A percentile compares a stretch with the other conserved stretches of the same genome.
phyloP scores from a whole-genome alignment of 2,888 invertebrate species.

The Drosophila falleni region DNA sequence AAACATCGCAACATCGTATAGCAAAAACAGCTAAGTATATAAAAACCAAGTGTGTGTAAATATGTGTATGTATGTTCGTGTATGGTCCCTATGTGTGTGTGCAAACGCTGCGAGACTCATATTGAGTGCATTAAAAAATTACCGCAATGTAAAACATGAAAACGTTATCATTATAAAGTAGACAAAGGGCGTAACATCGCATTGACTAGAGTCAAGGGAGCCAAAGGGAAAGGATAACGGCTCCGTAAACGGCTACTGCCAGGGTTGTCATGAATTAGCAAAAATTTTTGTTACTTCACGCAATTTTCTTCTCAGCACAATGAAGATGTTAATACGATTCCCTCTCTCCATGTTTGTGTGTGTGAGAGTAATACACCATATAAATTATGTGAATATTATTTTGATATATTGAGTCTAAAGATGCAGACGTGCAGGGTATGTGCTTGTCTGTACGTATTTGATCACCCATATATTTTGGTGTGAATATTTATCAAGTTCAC shows the following conservation, averaged over 20 bases:
- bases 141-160: slow-evolving; percentile 77
- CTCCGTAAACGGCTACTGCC: neutral
- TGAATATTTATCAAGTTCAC: slow-evolving; percentile 18
- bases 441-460: slow-evolving; percentile 11
- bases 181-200: slow-evolving; percentile 58
- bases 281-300: slow-evolving; percentile 41
- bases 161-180: slow-evolving; percentile 81
- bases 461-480: slow-evolving; percentile 5
- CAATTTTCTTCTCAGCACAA: slow-evolving; percentile 48
- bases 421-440: slow-evolving; percentile 10
- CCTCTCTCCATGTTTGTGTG: slow-evolving; percentile 2
- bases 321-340: slow-evolving; percentile 39
- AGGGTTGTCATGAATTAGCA: slow-evolving; percentile 62
- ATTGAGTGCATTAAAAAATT: slow-evolving; percentile 73
- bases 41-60: slow-evolving; percentile 27
- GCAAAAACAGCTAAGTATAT: slow-evolving; percentile 45
- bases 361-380: slow-evolving; percentile 18
- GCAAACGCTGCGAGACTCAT: slow-evolving; percentile 45
- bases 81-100: neutral
- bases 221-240: slow-evolving; percentile 1
- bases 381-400: slow-evolving; percentile 48
- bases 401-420: slow-evolving; percentile 35
- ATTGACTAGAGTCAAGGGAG: slow-evolving; percentile 41
- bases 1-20: slow-evolving; percentile 32
- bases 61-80: neutral